Evolutionary conservation across 2,797 vertebrate genomes (phyloP).

Genomic region (Coluber constrictor): DNA sequence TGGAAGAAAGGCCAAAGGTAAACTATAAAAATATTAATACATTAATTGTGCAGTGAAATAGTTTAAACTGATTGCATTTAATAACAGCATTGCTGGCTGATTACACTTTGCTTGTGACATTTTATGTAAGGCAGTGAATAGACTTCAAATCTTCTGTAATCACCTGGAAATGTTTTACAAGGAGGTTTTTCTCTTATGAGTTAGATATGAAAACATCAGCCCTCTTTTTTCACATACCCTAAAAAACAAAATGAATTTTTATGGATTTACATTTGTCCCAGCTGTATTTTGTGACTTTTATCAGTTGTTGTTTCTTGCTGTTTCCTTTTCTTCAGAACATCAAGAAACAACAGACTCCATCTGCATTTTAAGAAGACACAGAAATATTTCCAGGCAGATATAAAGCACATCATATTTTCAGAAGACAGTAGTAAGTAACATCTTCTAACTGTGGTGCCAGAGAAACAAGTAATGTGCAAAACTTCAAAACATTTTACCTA

Average conservation of each 20-base stretch:
- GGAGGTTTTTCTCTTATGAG: conserved; percentile 42
- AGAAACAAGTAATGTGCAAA: conserved; percentile 62
- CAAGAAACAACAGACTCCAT: conserved; percentile 54
- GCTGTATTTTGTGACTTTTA: conserved; percentile 27
- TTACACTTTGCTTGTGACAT: neutral
- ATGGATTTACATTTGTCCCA: conserved; percentile 27
- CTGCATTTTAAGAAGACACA: conserved; percentile 55
- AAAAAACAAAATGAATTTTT: conserved; percentile 37
- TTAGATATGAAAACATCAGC: conserved; percentile 37
- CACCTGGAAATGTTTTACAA: conserved; percentile 34
- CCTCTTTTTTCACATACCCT: conserved; percentile 17
- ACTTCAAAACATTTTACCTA: conserved; percentile 59
- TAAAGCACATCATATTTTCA: neutral
- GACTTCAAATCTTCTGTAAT: conserved; percentile 19
- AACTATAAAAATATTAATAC: neutral
- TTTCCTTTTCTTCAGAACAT: conserved; percentile 55
- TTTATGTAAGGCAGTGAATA: neutral
- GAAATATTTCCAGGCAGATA: conserved; percentile 46
- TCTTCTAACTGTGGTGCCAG: conserved; percentile 37
- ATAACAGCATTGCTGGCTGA: neutral
- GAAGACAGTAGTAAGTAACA: conserved; percentile 45
- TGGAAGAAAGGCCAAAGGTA: neutral
- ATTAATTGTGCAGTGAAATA: neutral
- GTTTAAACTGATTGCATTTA: neutral
- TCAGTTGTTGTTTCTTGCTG: conserved; percentile 47